These are phyloP conservation scores for Notodonta ziczac DNA, from an alignment of 2,888 invertebrate genomes.

Conservation along the genomic window DNA sequence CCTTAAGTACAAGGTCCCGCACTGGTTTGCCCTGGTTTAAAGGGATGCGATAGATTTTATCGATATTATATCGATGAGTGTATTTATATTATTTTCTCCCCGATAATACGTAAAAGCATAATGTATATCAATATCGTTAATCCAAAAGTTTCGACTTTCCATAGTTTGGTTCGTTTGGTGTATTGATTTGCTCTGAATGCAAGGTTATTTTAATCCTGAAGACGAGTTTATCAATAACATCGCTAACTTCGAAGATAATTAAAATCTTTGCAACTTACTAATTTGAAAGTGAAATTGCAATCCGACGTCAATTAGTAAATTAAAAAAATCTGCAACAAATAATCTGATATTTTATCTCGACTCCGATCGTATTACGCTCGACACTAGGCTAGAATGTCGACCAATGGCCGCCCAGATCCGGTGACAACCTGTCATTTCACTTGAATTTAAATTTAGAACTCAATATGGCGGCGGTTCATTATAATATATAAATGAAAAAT, in stretches of 20 bases:
- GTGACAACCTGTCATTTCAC: constrained; percentile 38
- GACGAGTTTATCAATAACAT: neutral
- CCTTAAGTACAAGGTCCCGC: constrained; percentile 55
- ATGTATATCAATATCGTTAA: no score
- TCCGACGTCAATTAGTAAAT: neutral
- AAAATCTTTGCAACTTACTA: neutral
- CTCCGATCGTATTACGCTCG: constrained; percentile 4
- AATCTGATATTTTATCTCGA: constrained; percentile 16
- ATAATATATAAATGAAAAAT: no score
- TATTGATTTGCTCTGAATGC: no score
- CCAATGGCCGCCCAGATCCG: constrained; percentile 23
- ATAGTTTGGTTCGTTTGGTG: no score
- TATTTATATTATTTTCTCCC: neutral
- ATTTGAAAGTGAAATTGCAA: constrained; percentile 5
- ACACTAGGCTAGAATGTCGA: neutral
- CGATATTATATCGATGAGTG: constrained; percentile 10
- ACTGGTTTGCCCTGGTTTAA: constrained; percentile 29
- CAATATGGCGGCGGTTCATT: neutral
- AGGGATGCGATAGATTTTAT: constrained; percentile 27
- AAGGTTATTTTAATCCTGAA: no score
- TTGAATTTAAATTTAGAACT: constrained; percentile 9
- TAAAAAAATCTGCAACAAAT: neutral
- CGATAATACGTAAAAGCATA: no score
- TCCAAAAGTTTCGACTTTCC: no score
- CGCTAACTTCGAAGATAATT: neutral